phyloP scores from a whole-genome alignment of 1,140 invertebrate species.

The Drosophila burlai region DNA sequence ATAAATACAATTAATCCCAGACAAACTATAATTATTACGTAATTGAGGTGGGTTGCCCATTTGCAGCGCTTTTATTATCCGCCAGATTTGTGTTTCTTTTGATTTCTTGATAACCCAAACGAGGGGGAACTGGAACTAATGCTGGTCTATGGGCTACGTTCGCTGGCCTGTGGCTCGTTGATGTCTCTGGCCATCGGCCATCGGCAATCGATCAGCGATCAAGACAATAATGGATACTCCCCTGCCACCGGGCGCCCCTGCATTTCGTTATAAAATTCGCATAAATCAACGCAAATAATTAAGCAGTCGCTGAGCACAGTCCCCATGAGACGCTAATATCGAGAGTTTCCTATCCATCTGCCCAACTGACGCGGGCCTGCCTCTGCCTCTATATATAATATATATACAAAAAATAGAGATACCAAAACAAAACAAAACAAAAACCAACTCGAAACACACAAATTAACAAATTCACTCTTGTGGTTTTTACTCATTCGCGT shows the following conservation, averaged over 20 bases:
- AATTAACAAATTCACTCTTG: constrained; percentile 63
- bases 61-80: constrained; percentile 47
- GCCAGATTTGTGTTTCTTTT: constrained; percentile 33
- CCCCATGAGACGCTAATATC: constrained; percentile 61
- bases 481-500: constrained; percentile 45
- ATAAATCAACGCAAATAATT: constrained; percentile 80
- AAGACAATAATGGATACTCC: constrained; percentile 59
- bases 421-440: constrained; percentile 24
- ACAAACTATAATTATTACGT: constrained; percentile 73
- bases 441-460: constrained; percentile 45
- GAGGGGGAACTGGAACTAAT: constrained; percentile 60
- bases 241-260: constrained; percentile 15
- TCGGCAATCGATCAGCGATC: constrained; percentile 57
- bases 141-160: constrained; percentile 31
- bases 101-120: constrained; percentile 33
- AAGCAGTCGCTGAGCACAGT: constrained; percentile 59
- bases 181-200: constrained; percentile 43
- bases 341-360: constrained; percentile 50
- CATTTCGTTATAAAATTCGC: constrained; percentile 72
- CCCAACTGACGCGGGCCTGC: constrained; percentile 28
- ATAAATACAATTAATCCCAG: constrained; percentile 61
- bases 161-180: constrained; percentile 9
- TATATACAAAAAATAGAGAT: neutral
- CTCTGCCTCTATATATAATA: constrained; percentile 1
- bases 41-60: constrained; percentile 65